Percentiles rank a stretch among this genome's conserved stretches.
phyloP scores from a whole-genome alignment of 2,888 invertebrate genomes.

The Platypus cylindrus region DNA sequence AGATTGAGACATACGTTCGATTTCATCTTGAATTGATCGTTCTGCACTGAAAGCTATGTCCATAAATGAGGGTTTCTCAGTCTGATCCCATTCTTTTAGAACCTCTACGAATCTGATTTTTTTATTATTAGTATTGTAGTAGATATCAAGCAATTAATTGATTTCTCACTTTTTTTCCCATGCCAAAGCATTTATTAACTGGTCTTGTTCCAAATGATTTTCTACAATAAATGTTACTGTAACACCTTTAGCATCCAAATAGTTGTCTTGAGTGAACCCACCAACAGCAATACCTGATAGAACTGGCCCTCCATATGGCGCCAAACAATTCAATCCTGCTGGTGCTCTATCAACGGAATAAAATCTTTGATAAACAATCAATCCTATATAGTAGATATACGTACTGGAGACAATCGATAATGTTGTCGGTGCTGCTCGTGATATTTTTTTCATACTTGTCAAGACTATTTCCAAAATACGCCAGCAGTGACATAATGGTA shows the following conservation, averaged over 20 bases:
- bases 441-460: conserved; percentile 15
- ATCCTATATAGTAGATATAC: conserved; percentile 14
- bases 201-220: conserved; percentile 49
- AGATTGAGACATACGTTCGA: conserved; percentile 72
- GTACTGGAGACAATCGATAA: conserved; percentile 39
- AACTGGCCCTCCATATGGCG: conserved; percentile 78
- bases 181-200: conserved; percentile 46
- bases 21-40: conserved; percentile 84
- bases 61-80: conserved; percentile 44
- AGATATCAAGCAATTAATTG: too few species aligned
- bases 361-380: neutral
- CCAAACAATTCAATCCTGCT: conserved; percentile 54
- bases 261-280: conserved; percentile 48
- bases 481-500: conserved; percentile 67
- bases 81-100: conserved; percentile 44
- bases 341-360: conserved; percentile 37
- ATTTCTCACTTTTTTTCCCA: conserved; percentile 56
- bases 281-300: conserved; percentile 76
- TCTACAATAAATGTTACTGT: conserved; percentile 66
- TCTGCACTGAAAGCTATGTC: conserved; percentile 66
- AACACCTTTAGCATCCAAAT: conserved; percentile 49
- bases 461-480: conserved; percentile 59
- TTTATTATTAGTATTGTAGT: too few species aligned
- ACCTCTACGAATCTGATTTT: conserved; percentile 51
- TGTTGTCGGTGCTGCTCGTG: conserved; percentile 33